Evolutionary conservation across 1,140 invertebrate genomes (phyloP).

Genomic region (Conus betulinus): DNA sequence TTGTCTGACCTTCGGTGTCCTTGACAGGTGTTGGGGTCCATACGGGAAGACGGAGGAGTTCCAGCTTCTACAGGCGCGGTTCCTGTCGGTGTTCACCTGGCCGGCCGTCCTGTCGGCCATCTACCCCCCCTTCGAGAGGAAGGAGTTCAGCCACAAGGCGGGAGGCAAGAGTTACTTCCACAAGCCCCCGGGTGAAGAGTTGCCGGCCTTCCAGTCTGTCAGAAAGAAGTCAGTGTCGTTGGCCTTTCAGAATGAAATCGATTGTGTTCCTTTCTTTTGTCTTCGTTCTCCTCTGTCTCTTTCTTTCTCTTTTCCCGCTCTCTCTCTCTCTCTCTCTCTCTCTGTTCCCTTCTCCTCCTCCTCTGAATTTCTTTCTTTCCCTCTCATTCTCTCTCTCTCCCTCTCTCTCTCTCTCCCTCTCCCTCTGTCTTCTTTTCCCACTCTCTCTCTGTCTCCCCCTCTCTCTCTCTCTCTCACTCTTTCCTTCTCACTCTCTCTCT

Average conservation of each 20-base stretch:
- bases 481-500: too few relatives aligned
- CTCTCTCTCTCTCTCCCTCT: too few relatives aligned
- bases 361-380: too few relatives aligned
- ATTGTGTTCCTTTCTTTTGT: too few relatives aligned
- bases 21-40: slow-evolving; percentile 26
- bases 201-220: background rate
- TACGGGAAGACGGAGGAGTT: slow-evolving; percentile 48
- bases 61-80: slow-evolving; percentile 53
- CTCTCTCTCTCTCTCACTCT: too few relatives aligned
- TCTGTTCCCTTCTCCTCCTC: too few relatives aligned
- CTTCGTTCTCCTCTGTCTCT: background rate
- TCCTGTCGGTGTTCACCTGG: slow-evolving; percentile 58
- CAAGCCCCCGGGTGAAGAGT: background rate
- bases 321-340: too few relatives aligned
- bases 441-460: too few relatives aligned
- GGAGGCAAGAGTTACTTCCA: background rate
- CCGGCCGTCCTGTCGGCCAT: slow-evolving; percentile 57
- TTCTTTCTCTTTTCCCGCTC: background rate
- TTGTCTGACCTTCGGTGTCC: too few relatives aligned
- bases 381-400: too few relatives aligned
- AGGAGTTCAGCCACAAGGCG: slow-evolving; percentile 19
- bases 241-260: too few relatives aligned
- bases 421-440: too few relatives aligned
- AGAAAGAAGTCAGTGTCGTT: background rate
- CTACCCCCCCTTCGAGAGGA: slow-evolving; percentile 39